phyloP scores from a whole-genome alignment of 2,888 invertebrate genomes.

The Dinocampus coccinellae region DNA sequence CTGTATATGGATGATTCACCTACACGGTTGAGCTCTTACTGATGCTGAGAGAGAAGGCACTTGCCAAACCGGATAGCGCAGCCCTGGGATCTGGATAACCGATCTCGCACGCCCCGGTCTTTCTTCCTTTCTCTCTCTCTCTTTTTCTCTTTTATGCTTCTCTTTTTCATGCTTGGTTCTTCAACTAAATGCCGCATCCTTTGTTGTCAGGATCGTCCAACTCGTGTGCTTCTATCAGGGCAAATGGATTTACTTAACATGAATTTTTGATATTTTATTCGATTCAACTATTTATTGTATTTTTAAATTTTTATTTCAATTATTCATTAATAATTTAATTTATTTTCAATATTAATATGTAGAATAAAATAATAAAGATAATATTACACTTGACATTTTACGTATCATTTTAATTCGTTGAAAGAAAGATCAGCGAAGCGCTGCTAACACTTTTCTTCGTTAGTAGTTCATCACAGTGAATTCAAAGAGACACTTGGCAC shows the following conservation, averaged over 20 bases:
- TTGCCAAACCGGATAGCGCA: conserved; percentile 57
- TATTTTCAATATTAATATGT: too few species aligned
- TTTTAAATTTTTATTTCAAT: not conserved
- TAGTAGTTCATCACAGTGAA: not conserved
- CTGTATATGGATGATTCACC: conserved; percentile 47
- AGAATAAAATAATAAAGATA: too few species aligned
- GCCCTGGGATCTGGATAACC: conserved; percentile 52
- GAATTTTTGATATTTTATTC: not conserved
- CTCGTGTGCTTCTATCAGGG: not conserved
- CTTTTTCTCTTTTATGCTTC: conserved; percentile 22
- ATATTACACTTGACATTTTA: not conserved
- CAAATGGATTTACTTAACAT: not conserved
- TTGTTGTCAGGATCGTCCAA: conserved; percentile 18
- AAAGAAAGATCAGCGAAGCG: not conserved
- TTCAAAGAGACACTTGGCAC: not conserved
- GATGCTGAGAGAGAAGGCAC: conserved; percentile 40
- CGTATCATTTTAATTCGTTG: not conserved
- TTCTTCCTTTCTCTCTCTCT: conserved; percentile 16
- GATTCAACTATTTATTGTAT: not conserved
- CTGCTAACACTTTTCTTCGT: not conserved
- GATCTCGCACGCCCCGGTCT: conserved; percentile 48
- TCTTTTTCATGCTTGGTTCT: conserved; percentile 16
- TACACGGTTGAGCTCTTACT: conserved; percentile 44
- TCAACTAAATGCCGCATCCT: conserved; percentile 26
- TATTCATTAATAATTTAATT: too few species aligned